Evolutionary conservation across 1,140 invertebrate genomes (phyloP), one percentile per base, ranked within the genome.

Genomic region (Doryteuthis pealeii): DNA sequence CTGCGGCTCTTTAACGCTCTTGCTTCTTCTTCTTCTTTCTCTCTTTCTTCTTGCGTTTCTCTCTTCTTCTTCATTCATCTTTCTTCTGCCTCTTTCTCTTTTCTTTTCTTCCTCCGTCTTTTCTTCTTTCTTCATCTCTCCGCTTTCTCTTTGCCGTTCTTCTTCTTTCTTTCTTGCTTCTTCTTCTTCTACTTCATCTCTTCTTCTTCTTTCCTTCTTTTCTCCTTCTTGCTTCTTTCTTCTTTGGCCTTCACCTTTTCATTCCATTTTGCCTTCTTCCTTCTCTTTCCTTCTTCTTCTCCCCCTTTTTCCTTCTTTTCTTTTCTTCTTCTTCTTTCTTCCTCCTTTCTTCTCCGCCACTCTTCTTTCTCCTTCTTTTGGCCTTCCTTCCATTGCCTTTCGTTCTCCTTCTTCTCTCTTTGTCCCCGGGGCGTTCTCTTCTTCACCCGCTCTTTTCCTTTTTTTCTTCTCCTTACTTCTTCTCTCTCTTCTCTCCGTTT

Each of bases 391-490:
- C n/a, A n/a, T n/a, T n/a, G n/a, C n/a, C n/a, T n/a, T n/a, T n/a
- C n/a, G n/a, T n/a, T n/a, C n/a, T n/a, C 33, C 32, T 70, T 65
- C 71, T 74, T 54, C 30, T 33, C 28, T 30, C 40, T 35, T 35
- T 35, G 32, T 30, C 67, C 5, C n/a, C n/a, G n/a, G n/a, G n/a
- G n/a, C n/a, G n/a, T n/a, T n/a, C n/a, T 28, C 4, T 35, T 4
- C 6, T 26, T 45, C 71, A 40, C 35, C 40, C 43, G 10, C 33
- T 40, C n/a, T n/a, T n/a, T 35, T 65, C 58, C 40, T 1, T 62
- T 40, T 40, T 10, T 40, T 30, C 15, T 71, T 67, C 71, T 54
- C 31, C n/a, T 45, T 74, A 6, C 22, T 62, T 43, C 43, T 35
- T 31, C n/a, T 43, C 49, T 43, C 30, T 28, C 45, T 45, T 28